A percentile compares a stretch with the other conserved stretches of the same genome.
phyloP scores from a whole-genome alignment of 2,113 vertebrate species.

The Sterna hirundo region DNA sequence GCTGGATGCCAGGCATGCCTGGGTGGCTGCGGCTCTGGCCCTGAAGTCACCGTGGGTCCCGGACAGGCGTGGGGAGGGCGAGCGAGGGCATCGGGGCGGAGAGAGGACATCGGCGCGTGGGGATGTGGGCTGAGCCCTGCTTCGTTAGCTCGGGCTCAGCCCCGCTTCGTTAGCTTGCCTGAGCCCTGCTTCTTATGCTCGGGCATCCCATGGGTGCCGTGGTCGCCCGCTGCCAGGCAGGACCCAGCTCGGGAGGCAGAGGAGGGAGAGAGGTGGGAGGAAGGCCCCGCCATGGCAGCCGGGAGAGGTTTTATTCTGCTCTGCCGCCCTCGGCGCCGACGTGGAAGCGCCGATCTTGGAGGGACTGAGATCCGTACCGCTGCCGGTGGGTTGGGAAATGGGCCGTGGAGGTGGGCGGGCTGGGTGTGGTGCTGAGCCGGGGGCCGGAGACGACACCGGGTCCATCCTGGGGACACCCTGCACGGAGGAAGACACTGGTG shows the following conservation, averaged over 20 bases:
- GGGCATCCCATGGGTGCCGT: background rate
- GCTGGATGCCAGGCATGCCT: fast-evolving
- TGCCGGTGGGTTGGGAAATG: background rate
- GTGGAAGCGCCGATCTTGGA: background rate
- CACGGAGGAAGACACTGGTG: background rate
- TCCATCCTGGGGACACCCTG: background rate
- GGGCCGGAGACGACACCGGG: background rate
- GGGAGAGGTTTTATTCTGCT: background rate
- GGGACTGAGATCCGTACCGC: background rate
- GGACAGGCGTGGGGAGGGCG: background rate
- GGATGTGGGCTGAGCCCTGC: background rate
- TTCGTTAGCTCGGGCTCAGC: background rate
- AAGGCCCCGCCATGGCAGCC: background rate
- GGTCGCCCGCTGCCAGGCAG: background rate
- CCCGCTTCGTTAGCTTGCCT: background rate
- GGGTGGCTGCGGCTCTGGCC: fast-evolving
- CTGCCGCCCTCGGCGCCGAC: background rate
- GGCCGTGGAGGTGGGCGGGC: background rate
- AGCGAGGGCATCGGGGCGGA: background rate
- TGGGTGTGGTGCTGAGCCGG: background rate
- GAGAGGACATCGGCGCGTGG: background rate
- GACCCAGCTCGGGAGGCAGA: background rate
- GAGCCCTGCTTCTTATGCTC: background rate
- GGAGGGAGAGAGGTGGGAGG: background rate
- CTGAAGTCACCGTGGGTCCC: fast-evolving